These are phyloP conservation scores for Haemorhous mexicanus DNA, from an alignment of 2,113 vertebrate genomes.

Conservation along the genomic window DNA sequence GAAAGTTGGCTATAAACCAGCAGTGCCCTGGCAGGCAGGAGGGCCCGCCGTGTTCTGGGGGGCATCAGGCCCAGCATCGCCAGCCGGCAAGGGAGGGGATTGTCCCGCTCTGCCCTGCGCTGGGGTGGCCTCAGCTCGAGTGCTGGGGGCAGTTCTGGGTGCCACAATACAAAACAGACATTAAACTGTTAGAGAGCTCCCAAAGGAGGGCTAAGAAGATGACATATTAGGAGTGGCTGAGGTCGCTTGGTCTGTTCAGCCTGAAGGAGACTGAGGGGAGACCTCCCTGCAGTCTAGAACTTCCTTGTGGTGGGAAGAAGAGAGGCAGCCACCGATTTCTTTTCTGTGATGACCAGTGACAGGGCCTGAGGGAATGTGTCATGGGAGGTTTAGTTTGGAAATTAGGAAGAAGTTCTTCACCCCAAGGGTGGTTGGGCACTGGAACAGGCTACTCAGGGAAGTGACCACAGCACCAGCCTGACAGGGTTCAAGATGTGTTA, in stretches of 20 bases:
- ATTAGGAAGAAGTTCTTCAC: neutral
- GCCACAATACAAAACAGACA: neutral
- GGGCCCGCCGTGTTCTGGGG: accelerated
- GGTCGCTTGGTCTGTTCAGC: neutral
- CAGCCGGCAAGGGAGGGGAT: neutral
- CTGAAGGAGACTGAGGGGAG: neutral
- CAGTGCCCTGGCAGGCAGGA: neutral
- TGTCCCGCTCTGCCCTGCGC: accelerated
- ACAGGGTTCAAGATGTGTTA: neutral
- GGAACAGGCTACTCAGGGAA: neutral
- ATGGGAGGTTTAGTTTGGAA: neutral
- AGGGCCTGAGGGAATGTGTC: neutral
- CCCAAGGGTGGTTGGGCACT: accelerated
- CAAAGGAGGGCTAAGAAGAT: neutral
- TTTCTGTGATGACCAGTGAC: neutral
- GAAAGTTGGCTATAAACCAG: accelerated
- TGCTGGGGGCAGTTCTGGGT: neutral
- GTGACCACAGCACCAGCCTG: neutral
- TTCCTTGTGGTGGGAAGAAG: neutral
- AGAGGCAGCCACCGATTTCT: neutral
- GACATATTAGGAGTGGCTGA: accelerated
- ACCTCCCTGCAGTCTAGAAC: neutral
- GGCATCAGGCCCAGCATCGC: accelerated
- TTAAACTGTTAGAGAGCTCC: accelerated
- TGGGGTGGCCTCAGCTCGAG: accelerated